Evolutionary conservation across 2,888 invertebrate species (phyloP).

Genomic region (Chouioia cunea): DNA sequence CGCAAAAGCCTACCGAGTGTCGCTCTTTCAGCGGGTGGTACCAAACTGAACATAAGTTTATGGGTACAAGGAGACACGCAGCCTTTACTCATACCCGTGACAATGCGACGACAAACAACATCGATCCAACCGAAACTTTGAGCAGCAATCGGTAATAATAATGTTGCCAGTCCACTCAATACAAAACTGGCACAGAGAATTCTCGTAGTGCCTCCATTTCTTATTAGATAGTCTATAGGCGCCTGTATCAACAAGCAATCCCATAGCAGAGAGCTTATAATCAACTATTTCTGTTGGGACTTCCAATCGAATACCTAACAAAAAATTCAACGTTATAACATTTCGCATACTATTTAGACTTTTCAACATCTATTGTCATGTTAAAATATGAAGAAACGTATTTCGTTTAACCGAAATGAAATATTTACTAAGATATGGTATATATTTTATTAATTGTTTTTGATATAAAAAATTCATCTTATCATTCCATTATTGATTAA

Average conservation of each 20-base stretch:
- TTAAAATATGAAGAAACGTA: no score
- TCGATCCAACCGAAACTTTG: conserved; percentile 73
- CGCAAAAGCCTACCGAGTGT: conserved; percentile 59
- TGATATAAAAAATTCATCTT: no score
- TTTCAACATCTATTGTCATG: no score
- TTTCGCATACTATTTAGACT: no score
- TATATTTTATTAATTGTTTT: no score
- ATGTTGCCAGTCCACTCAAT: conserved; percentile 66
- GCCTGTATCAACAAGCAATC: conserved; percentile 82
- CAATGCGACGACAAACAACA: conserved; percentile 76
- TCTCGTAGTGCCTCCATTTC: conserved; percentile 71
- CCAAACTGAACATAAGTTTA: conserved; percentile 82
- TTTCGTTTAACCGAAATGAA: no score
- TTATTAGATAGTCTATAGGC: conserved; percentile 75
- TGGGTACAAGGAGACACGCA: conserved; percentile 80
- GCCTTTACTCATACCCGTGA: conserved; percentile 82
- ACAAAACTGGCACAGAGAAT: conserved; percentile 67
- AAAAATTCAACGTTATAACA: no score
- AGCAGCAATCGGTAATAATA: conserved; percentile 70
- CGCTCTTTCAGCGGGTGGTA: conserved; percentile 72
- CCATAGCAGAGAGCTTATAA: conserved; percentile 81
- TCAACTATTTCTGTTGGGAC: conserved; percentile 71
- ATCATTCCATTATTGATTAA: no score
- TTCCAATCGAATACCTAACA: conserved; percentile 74
- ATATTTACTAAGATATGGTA: no score